These are phyloP conservation scores for Ctenoplectra terminalis DNA, from an alignment of 1,140 invertebrate genomes.

Conservation along the genomic window DNA sequence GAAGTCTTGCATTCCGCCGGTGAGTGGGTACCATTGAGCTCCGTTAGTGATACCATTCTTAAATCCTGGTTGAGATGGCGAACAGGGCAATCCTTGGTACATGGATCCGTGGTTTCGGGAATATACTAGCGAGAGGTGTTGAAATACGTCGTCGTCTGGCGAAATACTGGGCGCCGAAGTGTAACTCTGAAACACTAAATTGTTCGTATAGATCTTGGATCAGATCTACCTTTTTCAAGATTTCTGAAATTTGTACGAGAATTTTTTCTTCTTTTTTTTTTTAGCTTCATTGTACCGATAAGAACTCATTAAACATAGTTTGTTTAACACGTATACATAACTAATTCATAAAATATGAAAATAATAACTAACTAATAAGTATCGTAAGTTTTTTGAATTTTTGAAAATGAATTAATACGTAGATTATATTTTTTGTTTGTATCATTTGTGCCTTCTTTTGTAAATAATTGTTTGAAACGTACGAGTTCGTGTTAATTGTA, in stretches of 20 bases:
- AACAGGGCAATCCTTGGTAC: slow-evolving; percentile 92
- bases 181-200: slow-evolving; percentile 90
- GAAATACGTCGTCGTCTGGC: slow-evolving; percentile 97
- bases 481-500: too few relatives aligned
- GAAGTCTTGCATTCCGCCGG: slow-evolving; percentile 97
- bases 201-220: slow-evolving; percentile 32
- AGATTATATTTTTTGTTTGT: too few relatives aligned
- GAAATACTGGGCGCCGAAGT: slow-evolving; percentile 90
- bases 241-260: background rate
- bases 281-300: too few relatives aligned
- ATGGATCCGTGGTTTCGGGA: slow-evolving; percentile 94
- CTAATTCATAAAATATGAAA: too few relatives aligned
- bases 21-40: slow-evolving; percentile 95
- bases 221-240: slow-evolving; percentile 1
- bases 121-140: slow-evolving; percentile 94
- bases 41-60: slow-evolving; percentile 95
- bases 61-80: slow-evolving; percentile 88
- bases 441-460: too few relatives aligned
- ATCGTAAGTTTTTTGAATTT: too few relatives aligned
- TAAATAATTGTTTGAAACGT: too few relatives aligned
- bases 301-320: too few relatives aligned
- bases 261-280: background rate
- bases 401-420: too few relatives aligned
- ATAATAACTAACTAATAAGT: too few relatives aligned
- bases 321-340: too few relatives aligned